These are phyloP conservation scores for Carettochelys insculpta DNA, from an alignment of 2,113 vertebrate genomes.

Conservation along the genomic window DNA sequence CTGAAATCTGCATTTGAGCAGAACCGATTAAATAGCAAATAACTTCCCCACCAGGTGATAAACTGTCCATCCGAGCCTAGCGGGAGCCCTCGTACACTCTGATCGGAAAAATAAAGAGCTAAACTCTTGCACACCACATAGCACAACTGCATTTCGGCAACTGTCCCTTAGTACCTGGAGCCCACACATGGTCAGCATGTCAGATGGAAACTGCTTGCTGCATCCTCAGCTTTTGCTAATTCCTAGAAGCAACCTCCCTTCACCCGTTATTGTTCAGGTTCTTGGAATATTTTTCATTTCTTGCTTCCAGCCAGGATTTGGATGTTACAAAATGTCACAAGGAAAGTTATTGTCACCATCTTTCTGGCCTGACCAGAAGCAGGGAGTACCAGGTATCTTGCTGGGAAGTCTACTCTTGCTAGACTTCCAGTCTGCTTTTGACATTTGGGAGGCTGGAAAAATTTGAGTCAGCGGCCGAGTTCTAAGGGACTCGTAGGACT, in stretches of 20 bases:
- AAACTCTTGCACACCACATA: neutral
- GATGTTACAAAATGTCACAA: neutral
- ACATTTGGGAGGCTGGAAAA: neutral
- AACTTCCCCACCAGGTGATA: neutral
- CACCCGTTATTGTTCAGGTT: neutral
- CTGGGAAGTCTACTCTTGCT: neutral
- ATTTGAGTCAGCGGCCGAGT: neutral
- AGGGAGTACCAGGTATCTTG: neutral
- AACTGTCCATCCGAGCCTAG: neutral
- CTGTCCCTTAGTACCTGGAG: fast-evolving
- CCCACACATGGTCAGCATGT: neutral
- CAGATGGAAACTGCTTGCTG: neutral
- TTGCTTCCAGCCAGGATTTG: neutral
- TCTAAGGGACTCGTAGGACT: neutral
- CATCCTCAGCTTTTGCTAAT: neutral
- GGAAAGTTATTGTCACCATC: neutral
- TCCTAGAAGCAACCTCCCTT: neutral
- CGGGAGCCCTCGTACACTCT: neutral
- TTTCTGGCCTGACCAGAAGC: neutral
- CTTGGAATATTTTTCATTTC: neutral
- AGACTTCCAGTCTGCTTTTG: neutral
- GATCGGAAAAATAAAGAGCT: too few relatives aligned
- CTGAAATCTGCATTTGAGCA: neutral
- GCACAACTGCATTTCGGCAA: neutral
- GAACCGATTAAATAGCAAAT: conserved; percentile 11